Conservation (phyloP, 2,797 vertebrate species). For the Anniella stebbinsi region DNA sequence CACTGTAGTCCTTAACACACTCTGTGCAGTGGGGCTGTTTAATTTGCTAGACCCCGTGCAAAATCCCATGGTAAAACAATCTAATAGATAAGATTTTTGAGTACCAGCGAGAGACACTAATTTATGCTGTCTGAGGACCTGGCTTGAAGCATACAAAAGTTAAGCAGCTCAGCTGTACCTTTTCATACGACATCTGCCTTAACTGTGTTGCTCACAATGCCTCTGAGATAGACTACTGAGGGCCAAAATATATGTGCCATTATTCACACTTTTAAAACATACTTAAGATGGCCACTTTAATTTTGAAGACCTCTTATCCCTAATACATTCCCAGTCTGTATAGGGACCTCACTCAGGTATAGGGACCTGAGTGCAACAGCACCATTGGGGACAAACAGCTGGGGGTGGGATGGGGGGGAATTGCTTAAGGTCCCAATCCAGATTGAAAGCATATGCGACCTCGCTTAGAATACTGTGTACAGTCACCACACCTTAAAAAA, state of each 20-base stretch:
- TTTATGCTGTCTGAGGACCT: slow-evolving; percentile 57
- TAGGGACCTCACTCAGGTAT: too few relatives aligned
- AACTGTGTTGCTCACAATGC: not conserved
- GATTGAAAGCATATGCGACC: too few relatives aligned
- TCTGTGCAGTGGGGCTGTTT: not conserved
- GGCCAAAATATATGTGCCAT: slow-evolving; percentile 4
- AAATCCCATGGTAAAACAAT: slow-evolving; percentile 11
- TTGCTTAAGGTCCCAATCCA: too few relatives aligned
- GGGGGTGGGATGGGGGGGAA: not conserved
- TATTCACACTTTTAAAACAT: not conserved
- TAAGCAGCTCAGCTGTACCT: slow-evolving; percentile 52
- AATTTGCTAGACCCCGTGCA: not conserved
- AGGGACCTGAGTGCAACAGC: too few relatives aligned
- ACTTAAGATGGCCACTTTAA: not conserved
- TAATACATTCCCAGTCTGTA: not conserved
- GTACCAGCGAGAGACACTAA: slow-evolving; percentile 53
- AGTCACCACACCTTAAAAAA: too few relatives aligned
- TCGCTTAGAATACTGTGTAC: too few relatives aligned
- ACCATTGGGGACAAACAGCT: not conserved
- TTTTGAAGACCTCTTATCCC: not conserved
- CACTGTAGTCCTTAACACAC: slow-evolving; percentile 50
- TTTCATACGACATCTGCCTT: slow-evolving; percentile 42
- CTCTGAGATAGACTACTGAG: slow-evolving; percentile 27
- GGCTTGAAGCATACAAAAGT: slow-evolving; percentile 44
- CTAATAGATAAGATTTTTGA: slow-evolving; percentile 44